Base-by-base conservation (phyloP, 2,888 invertebrate genomes). In the Sinohyriopsis cumingii region DNA sequence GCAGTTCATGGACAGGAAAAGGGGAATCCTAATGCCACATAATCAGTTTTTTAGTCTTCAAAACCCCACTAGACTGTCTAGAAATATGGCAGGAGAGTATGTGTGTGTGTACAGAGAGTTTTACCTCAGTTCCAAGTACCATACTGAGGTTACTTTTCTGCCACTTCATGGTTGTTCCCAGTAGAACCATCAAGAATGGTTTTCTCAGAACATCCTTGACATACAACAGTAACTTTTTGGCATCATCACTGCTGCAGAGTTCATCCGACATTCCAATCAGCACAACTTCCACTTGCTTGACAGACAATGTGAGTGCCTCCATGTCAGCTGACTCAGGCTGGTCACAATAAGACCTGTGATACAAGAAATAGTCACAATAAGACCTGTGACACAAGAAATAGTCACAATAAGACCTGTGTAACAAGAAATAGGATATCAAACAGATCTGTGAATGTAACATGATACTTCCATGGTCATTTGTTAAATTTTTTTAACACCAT, bases 211-310 rank as follows among this genome's bases (percentile, higher is more conserved):
- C 85, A 33, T 87, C 83, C 55, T 81, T 83, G 15, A 81, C 79
- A 72, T 83, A 87, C 67, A 81, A 67, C 63, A 88, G 74, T 65
- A 88, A 75, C 62, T 84, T 79, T 55, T 78, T 77, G 68, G 87
- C 86, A 25, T 80, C 76, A 3, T 79, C 65, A 45, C 82, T 81
- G 19, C 68, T 76, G 56, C 85, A 83, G 74, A 87, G 88, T 65
- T 87, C 86, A 72, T 87, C 84, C 0, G 89, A 89, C 61, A 88
- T 80, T 19, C 86, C 86, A 28, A 88, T 76, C 20, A 88, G 63
- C 18, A 87, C 79, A n/a, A 87, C 79, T 79, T 86, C 82, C 20
- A 83, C 76, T 33, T 81, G 73, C 66, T 85, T 87, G 72, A 87
- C 82, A 20, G 85, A 73, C 63, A 85, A 61, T 6, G 84, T 84